Evolutionary conservation across 2,888 invertebrate genomes (phyloP).

Genomic region (Tolmerus cingulatus): DNA sequence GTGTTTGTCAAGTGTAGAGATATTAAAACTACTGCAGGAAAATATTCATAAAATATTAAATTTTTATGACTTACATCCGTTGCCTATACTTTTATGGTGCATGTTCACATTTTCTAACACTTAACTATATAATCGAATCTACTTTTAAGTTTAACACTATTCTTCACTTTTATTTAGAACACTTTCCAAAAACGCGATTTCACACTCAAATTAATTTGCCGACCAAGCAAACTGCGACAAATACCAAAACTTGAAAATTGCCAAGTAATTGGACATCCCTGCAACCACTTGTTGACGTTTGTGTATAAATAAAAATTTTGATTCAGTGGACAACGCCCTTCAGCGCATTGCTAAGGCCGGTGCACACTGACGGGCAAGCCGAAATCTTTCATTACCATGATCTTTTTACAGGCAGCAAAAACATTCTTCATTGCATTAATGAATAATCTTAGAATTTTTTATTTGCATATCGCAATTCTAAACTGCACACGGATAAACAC

Average conservation of each 20-base stretch:
- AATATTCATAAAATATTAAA: too few relatives aligned
- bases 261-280: neutral
- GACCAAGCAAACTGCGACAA: neutral
- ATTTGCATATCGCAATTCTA: neutral
- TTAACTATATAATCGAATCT: too few relatives aligned
- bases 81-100: too few relatives aligned
- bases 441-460: neutral
- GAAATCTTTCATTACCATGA: neutral
- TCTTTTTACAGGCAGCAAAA: neutral
- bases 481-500: neutral
- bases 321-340: neutral
- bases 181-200: neutral
- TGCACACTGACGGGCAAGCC: neutral
- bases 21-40: too few relatives aligned
- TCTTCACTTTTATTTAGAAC: too few relatives aligned
- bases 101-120: too few relatives aligned
- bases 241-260: neutral
- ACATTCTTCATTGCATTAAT: neutral
- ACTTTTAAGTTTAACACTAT: too few relatives aligned
- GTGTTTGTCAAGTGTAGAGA: too few relatives aligned
- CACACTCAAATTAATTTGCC: too few relatives aligned
- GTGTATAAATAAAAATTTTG: neutral
- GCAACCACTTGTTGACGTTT: neutral
- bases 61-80: too few relatives aligned
- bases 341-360: neutral